Evolutionary conservation across 2,797 vertebrate genomes (phyloP), one percentile per base, ranked within the genome.

Genomic region (Diglossa cyanea): DNA sequence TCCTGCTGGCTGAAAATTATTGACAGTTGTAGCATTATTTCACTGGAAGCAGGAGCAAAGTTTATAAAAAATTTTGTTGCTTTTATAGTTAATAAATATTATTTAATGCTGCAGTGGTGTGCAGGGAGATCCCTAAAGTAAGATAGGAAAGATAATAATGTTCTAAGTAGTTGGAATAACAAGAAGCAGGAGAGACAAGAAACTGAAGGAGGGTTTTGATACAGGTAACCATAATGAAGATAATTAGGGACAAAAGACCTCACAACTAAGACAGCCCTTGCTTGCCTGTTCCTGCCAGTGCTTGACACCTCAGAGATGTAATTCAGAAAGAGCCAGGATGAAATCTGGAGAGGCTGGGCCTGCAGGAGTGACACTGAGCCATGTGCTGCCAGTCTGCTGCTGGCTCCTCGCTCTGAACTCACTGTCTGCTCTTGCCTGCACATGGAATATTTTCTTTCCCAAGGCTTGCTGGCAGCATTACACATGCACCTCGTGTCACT

Each of bases 21-120:
- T 76, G 85, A 44, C 61, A 81, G 31, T 57, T 84, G 71, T 50
- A 86, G 50, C 87, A n/a, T 51, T 68, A 89, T 80, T 94, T 93
- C 89, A 39, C 47, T 70, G 76, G 48, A 70, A 86, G 70, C 48
- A 47, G 37, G 85, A 88, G 78, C 85, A 96, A 93, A 90, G 87
- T 91, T 94, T 93, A 73, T 73, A 55, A 90, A 65, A 28, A 72
- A 75, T 86, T 86, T 76, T 82, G 63, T 60, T 80, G 74, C 47
- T 90, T 94, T 95, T 92, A 45, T 68, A 83, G 54, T 77, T 86
- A 80, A 93, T 83, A 95, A 93, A 74, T 71, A 72, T 80, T 83
- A 92, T 89, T 88, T 91, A 78, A 72, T 72, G 62, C 53, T 87
- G 53, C 61, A 57, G 75, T 11, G 58, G 37, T 15, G 16, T 70